Evolutionary conservation across 64 coral and sea anemone species (phyloP), one percentile per base, ranked within the genome.

Genomic region (Montipora sp.): DNA sequence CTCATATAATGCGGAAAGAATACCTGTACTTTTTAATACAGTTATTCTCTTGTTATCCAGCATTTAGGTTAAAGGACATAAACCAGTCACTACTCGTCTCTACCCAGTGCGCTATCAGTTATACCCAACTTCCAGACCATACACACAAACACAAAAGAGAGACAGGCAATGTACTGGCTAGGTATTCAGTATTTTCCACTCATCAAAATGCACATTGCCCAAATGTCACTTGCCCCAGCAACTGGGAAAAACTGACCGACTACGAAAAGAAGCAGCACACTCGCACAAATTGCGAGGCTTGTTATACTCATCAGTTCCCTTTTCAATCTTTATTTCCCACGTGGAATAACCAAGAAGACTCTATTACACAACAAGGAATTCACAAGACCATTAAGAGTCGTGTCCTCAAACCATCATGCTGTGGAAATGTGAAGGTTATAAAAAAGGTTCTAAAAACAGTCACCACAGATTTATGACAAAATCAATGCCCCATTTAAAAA

Each of bases 401-500:
- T n/a, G 21, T 79, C 8, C 48, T 79, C 8, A 79, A 79, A 53
- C 77, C 77, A 53, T 79, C 50, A 10, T 53, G 7, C 8, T 49
- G 16, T 51, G 77, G 48, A 79, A 79, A 79, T 58, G 48, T 79
- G 48, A 79, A 79, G 77, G 77, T 53, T 7, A 79, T n/a, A 53
- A 79, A 51, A 79, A 69, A 85, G 67, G 82, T 58, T 36, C 9
- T 22, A 69, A 67, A 85, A 65, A 68, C 36, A 36, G 36, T 36
- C 36, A 36, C 36, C 2, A 36, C 0, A 68, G 6, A 85, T 85
- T 46, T 85, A 72, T 68, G 21, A 65, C 16, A 68, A 72, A 65
- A 85, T 85, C 23, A 47, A 65, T 49, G 20, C 11, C 16, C 82
- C 82, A 47, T 85, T 85, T 15, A 72, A 85, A 85, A 67, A 85